Evolutionary conservation across 1,140 invertebrate genomes (phyloP).

Genomic region (Gonioctena quinquepunctata): DNA sequence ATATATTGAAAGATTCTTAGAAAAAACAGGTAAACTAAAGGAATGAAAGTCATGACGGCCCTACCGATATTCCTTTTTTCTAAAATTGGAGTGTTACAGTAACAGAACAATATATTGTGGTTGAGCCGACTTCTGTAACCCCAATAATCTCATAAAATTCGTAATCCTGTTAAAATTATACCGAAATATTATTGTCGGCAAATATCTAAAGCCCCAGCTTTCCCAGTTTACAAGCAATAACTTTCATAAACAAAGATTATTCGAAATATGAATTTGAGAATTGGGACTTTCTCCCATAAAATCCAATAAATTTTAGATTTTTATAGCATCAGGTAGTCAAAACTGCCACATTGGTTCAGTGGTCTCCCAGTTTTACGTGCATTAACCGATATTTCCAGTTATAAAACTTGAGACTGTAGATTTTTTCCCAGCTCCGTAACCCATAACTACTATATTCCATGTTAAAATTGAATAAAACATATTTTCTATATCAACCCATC

Average conservation of each 20-base stretch:
- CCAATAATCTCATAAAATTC: background rate
- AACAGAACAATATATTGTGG: background rate
- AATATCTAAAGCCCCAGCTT: background rate
- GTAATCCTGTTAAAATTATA: background rate
- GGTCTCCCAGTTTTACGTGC: constrained; percentile 8
- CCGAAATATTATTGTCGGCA: background rate
- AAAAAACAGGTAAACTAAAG: too few relatives aligned
- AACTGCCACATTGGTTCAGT: background rate
- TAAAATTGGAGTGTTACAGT: background rate
- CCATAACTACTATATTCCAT: too few relatives aligned
- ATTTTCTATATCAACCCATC: too few relatives aligned
- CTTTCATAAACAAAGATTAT: background rate
- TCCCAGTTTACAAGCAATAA: background rate
- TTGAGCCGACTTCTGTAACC: background rate
- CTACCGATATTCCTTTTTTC: too few relatives aligned
- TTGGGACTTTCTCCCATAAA: constrained; percentile 16
- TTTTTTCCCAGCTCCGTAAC: too few relatives aligned
- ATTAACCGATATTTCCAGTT: constrained; percentile 18
- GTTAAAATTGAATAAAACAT: too few relatives aligned
- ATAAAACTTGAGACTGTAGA: background rate
- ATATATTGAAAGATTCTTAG: too few relatives aligned
- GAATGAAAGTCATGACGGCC: too few relatives aligned
- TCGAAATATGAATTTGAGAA: background rate
- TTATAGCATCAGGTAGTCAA: constrained; percentile 24
- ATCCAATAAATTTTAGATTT: constrained; percentile 12